Evolutionary conservation across 1,140 invertebrate species (phyloP), one percentile per base, ranked within the genome.

Genomic region (Eueides isabella): DNA sequence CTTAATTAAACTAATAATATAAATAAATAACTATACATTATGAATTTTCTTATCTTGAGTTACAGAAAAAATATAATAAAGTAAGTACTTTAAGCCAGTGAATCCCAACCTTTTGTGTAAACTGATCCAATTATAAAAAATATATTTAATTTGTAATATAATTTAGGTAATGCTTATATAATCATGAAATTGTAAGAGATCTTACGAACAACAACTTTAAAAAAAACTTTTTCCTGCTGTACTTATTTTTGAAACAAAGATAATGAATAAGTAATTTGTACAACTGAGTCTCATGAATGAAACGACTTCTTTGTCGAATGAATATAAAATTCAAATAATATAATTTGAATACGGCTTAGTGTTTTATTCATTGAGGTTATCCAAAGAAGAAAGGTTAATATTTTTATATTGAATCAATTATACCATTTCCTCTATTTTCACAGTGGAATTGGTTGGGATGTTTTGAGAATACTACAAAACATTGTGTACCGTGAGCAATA

Each of bases 251-350:
- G 14, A 70, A 14, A 35, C 23, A 1, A 55, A 70, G 16, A n/a
- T 62, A 41, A 33, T 62, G 26, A 72, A 61, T 66, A 65, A 33
- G 55, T 66, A 67, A 48, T 66, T 38, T 44, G 33, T 48, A 67
- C n/a, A 33, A 65, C 62, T n/a, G 29, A 48, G 41, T 4, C 48
- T 55, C 48, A 55, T 55, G 23, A 55, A 55, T 55, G 48, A 55
- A 55, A 55, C 19, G 23, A 55, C 48, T 55, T 23, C 7, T 55
- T 55, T 23, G 23, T 55, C 48, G 48, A 55, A 55, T 23, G 9
- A 55, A 55, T 55, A 55, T 55, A 55, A n/a, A 55, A 55, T 23
- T 55, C 23, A 55, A 55, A 55, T 55, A 55, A 55, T 11, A 4
- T 55, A 5, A 55, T 55, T 55, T 55, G 23, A 55, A 55, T 55